Base-by-base conservation (phyloP, 2,888 invertebrate species). In the Cosmorhoe ocellata region DNA sequence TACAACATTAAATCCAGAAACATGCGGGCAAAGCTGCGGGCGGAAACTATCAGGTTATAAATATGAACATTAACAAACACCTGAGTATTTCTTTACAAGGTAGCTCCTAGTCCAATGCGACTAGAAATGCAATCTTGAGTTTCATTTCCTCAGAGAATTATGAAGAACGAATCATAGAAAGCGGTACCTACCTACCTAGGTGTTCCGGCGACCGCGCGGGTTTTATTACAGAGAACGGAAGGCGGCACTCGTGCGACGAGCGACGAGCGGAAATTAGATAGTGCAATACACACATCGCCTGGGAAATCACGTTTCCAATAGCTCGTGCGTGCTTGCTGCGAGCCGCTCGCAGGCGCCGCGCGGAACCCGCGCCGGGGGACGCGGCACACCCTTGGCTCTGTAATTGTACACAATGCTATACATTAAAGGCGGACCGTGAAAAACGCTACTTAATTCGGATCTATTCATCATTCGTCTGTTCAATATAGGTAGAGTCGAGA, bases 271-370 rank as follows among this genome's bases (percentile, higher is more conserved):
- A 45, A 13, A 26, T 45, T 37, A 37, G 36, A 33, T 28, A 9
- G 14, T 33, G 39, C 39, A 39, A 6, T 11, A 33, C 32, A 38
- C 31, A 46, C 27, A 46, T 33, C 39, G 39, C 46, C 39, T 46
- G 46, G 46, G 46, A 46, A 39, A 46, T 46, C 28, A 46, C 39
- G 28, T 31, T 39, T 33, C 11, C 31, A 45, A 46, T 33, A 33
- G 39, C 33, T 33, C 39, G 18, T 18, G 46, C 46, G 22, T n/a
- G n/a, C n/a, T n/a, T n/a, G n/a, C n/a, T n/a, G n/a, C n/a, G n/a
- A n/a, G n/a, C n/a, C n/a, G n/a, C n/a, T n/a, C n/a, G n/a, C n/a
- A n/a, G n/a, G n/a, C n/a, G n/a, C n/a, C n/a, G n/a, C n/a, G n/a
- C 41, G 48, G 48, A 48, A 48, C 37, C 48, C 4, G 2, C n/a